These are phyloP conservation scores for Oreochromis spilurus DNA, from an alignment of 2,113 vertebrate species.

Conservation along the genomic window DNA sequence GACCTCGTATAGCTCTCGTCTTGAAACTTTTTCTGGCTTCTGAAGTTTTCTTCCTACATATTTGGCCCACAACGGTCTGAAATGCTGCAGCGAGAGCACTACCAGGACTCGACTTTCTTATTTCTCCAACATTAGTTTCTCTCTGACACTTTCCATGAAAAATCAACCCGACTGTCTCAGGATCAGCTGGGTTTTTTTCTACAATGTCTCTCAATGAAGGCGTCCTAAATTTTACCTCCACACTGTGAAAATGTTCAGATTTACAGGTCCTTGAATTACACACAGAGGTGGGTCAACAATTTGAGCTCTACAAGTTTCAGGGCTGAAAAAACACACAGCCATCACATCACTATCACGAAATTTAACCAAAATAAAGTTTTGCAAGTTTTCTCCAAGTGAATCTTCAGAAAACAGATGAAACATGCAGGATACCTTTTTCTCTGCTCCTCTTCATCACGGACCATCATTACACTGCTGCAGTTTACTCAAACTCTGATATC, in stretches of 20 bases:
- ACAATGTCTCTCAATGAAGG: background rate
- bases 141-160: background rate
- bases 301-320: background rate
- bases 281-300: background rate
- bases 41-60: background rate
- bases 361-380: background rate
- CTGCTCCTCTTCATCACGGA: background rate
- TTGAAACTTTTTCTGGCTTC: background rate
- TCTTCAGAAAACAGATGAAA: background rate
- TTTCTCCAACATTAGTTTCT: background rate
- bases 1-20: background rate
- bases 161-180: background rate
- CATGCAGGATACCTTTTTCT: background rate
- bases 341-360: background rate
- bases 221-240: background rate
- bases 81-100: background rate
- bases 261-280: background rate
- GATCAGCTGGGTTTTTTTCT: background rate
- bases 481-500: background rate
- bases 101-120: background rate
- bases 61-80: background rate
- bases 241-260: background rate
- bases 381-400: background rate
- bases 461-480: background rate
- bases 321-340: background rate